Evolutionary conservation across 2,888 invertebrate genomes (phyloP).

Genomic region (Andrena dorsata): DNA sequence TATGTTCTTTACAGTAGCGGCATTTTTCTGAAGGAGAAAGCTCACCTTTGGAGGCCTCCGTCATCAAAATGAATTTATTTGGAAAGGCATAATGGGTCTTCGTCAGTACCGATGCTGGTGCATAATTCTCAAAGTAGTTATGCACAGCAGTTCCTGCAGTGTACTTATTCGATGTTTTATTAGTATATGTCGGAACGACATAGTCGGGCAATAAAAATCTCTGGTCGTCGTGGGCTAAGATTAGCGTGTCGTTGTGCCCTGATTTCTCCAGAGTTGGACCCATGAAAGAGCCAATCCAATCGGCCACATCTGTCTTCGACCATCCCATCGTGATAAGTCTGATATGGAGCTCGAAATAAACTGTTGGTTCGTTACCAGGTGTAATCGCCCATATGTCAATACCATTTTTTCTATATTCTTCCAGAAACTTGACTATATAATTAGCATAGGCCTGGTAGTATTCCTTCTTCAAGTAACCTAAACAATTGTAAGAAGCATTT

Average conservation of each 20-base stretch:
- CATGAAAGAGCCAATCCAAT: slow-evolving; percentile 90
- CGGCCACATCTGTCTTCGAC: slow-evolving; percentile 87
- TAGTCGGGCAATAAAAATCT: slow-evolving; percentile 88
- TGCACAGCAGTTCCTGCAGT: slow-evolving; percentile 93
- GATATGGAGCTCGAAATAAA: fast-evolving
- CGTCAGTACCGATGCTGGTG: slow-evolving; percentile 87
- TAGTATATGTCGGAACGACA: slow-evolving; percentile 85
- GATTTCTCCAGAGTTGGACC: slow-evolving; percentile 90
- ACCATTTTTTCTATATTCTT: not conserved
- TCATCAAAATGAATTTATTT: slow-evolving; percentile 90
- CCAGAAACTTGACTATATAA: slow-evolving; percentile 3
- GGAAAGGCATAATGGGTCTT: slow-evolving; percentile 88
- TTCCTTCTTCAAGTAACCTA: slow-evolving; percentile 15
- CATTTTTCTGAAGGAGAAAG: not conserved
- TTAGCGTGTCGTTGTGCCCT: slow-evolving; percentile 86
- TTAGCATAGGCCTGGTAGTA: slow-evolving; percentile 14
- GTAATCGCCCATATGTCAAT: slow-evolving; percentile 5
- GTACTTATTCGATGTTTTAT: not conserved
- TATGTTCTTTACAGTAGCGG: not conserved
- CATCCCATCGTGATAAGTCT: slow-evolving; percentile 87
- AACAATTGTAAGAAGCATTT: not conserved
- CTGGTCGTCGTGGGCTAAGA: slow-evolving; percentile 93
- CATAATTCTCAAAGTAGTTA: slow-evolving; percentile 91
- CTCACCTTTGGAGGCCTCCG: slow-evolving; percentile 92
- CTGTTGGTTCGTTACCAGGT: slow-evolving; percentile 22